Evolutionary conservation across 23 tunicate genomes (phyloP), one percentile per base, ranked within the genome.

Genomic region (Clavelina lepadiformis): DNA sequence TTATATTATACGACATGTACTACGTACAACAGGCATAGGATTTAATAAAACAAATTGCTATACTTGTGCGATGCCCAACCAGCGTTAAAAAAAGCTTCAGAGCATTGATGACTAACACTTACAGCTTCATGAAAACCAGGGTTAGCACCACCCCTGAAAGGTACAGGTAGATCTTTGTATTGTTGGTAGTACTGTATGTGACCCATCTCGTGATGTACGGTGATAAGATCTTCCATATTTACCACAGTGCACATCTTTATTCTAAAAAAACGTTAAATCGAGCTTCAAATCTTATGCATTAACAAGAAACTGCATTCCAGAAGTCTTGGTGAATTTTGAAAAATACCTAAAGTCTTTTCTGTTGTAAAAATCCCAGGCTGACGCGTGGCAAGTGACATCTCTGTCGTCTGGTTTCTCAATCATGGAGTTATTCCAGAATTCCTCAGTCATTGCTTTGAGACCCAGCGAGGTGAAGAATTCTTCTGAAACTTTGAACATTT

Each of bases 71-170:
- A n/a, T n/a, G 13, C 18, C 15, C 50, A 44, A 13, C 50, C 50
- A 44, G 50, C 18, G 13, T 13, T 13, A 44, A 44, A 44, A 13
- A 13, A 13, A 44, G 13, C 50, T 13, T 13, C 20, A 61, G 67
- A 8, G 13, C 49, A 46, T 15, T 56, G 22, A n/a, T n/a, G n/a
- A n/a, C n/a, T n/a, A 3, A 11, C 0, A 63, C 83, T 60, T 27
- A 89, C 94, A 52, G 99, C 99, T 69, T 94, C 99, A 46, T 86
- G 95, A 46, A 94, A 94, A 29, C 99, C 99, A 2, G 95, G 95
- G 68, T 94, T 94, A 4, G 95, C 99, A 1, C 95, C 99, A 7
- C 69, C 72, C 65, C 99, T 65, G 77, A 94, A 94, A 6, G 79
- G 64, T 11, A 81, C 67, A 15, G 94, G 99, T 59, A 74, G 91